These are phyloP conservation scores for Idaea dimidiata DNA, from an alignment of 2,888 invertebrate species.

Conservation along the genomic window DNA sequence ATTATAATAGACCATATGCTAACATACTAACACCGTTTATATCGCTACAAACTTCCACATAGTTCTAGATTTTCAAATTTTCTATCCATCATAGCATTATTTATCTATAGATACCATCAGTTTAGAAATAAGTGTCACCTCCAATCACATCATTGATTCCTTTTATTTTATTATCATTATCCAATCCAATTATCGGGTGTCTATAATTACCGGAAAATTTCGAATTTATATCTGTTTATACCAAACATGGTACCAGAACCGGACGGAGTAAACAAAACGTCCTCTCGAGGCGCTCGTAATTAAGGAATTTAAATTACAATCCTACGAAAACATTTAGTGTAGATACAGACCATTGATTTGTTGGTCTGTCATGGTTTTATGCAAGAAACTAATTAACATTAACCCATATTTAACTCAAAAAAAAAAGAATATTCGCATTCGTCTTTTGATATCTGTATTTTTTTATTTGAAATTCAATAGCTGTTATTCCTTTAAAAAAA, in stretches of 20 bases:
- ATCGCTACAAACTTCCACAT: too few relatives aligned
- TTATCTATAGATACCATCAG: too few relatives aligned
- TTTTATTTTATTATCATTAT: background rate
- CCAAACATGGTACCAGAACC: background rate
- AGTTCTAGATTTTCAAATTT: too few relatives aligned
- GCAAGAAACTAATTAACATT: too few relatives aligned
- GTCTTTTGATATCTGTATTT: too few relatives aligned
- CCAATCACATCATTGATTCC: background rate
- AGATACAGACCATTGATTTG: background rate
- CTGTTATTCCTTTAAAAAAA: too few relatives aligned
- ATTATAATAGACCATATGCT: too few relatives aligned
- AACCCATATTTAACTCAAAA: too few relatives aligned
- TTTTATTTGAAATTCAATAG: too few relatives aligned
- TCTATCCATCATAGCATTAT: too few relatives aligned
- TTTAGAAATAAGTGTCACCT: background rate
- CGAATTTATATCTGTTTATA: background rate
- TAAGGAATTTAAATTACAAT: conserved; percentile 6
- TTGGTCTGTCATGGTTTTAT: background rate
- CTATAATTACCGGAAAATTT: background rate
- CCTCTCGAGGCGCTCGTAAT: background rate
- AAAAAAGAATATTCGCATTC: too few relatives aligned
- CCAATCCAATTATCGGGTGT: background rate
- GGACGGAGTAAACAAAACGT: background rate
- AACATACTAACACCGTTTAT: too few relatives aligned
- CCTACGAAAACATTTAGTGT: conserved; percentile 2